These are phyloP conservation scores for Ennomos quercinarius DNA, from an alignment of 2,888 invertebrate species.

Conservation along the genomic window DNA sequence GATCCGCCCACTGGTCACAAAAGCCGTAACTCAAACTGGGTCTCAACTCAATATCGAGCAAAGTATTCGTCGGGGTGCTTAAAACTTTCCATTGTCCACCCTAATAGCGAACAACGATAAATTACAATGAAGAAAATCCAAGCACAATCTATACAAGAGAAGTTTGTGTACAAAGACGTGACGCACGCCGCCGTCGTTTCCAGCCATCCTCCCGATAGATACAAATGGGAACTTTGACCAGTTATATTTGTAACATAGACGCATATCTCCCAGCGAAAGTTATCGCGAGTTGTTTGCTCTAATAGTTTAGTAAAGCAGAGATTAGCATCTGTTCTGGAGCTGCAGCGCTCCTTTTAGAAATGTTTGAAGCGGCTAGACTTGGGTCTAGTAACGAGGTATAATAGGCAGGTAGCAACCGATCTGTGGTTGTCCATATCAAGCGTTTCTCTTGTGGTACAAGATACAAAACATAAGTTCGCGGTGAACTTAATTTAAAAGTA, in stretches of 20 bases:
- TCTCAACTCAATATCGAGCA: constrained; percentile 29
- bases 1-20: constrained; percentile 6
- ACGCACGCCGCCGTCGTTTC: constrained; percentile 34
- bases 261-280: constrained; percentile 18
- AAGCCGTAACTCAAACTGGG: constrained; percentile 16
- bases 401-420: constrained; percentile 34
- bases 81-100: constrained; percentile 36
- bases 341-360: constrained; percentile 10
- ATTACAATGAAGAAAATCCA: constrained; percentile 52
- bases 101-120: constrained; percentile 44
- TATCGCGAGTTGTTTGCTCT: constrained; percentile 16
- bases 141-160: constrained; percentile 14
- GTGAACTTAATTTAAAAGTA: not conserved
- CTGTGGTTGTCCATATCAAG: constrained; percentile 37
- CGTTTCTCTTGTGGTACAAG: constrained; percentile 21
- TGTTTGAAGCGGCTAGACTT: constrained; percentile 15
- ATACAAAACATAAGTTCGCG: constrained; percentile 12
- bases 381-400: constrained; percentile 31
- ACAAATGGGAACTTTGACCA: constrained; percentile 51
- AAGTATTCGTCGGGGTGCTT: constrained; percentile 31
- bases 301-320: constrained; percentile 17
- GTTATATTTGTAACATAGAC: constrained; percentile 30
- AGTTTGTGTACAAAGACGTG: constrained; percentile 20
- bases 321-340: constrained; percentile 18
- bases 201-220: constrained; percentile 40